Base-by-base conservation (phyloP, 2,888 invertebrate genomes). In the Phyllotreta cruciferae region DNA sequence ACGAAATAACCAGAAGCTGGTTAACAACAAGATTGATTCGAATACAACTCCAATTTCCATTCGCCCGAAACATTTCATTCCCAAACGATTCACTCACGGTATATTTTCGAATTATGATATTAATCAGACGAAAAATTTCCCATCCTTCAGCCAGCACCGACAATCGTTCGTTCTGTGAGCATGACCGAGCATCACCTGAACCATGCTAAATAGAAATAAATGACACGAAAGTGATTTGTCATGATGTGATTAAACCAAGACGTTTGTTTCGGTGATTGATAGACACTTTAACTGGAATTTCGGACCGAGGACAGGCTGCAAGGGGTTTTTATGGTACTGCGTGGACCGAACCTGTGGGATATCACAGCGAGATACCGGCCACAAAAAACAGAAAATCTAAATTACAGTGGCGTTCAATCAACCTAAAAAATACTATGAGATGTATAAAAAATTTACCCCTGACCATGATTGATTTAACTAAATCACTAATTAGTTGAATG, bases 201-300 rank as follows among this genome's bases (percentile, higher is more conserved):
- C 45, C 50, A 56, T 47, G 39, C 45, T 58, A 58, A 63, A 56
- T 41, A 37, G 37, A 44, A 54, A 67, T 65, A 65, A 68, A 66
- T 63, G 66, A 70, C 63, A 63, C 49, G 60, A 70, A 70, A 70
- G 68, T 71, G 70, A 72, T 72, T 71, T 72, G 72, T 72, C 72
- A 72, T 66, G 67, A 66, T 69, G 60, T 63, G 65, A 70, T 68
- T 69, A 68, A 64, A 68, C 63, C 63, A 69, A 67, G 66, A 64
- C 64, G 53, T 64, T 58, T 47, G 54, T 60, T 60, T 49, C 56
- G 38, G 45, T 72, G 73, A 74, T 71, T 70, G 73, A 74, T 73
- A 63, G 70, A 64, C 66, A 64, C 57, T 71, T 71, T 68, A 71
- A 71, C 68, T 64, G 67, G 64, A 67, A 64, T 64, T 66, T 68